Base-by-base conservation (phyloP, 1,140 invertebrate species). In the Sminthurides bifidus region DNA sequence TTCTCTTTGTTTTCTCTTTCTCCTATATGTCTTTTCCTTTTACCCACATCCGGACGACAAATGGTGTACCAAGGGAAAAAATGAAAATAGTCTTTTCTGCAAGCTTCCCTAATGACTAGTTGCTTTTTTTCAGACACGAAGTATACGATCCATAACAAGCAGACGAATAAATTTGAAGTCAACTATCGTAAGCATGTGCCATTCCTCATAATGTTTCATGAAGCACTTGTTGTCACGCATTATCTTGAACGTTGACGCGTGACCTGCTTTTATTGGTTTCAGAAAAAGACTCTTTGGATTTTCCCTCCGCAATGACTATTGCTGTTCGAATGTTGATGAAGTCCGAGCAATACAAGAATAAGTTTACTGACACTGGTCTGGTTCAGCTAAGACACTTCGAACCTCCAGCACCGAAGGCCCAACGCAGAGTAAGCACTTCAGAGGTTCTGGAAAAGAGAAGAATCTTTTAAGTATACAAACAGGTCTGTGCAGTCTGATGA, bases 61-160 rank as follows among this genome's bases (percentile, higher is more conserved):
- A 35, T 35, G 8, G n/a, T 35, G 33, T 35, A 35, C 33, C 8
- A 10, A 35, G 8, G n/a, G 14, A 10, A 8, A 8, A 44, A 44
- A 8, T 8, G 17, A 15, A 44, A 44, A 8, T 44, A 15, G 17
- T 19, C 6, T 49, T 12, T n/a, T n/a, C n/a, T n/a, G n/a, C n/a
- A n/a, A n/a, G n/a, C n/a, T n/a, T n/a, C n/a, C n/a, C n/a, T 12
- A 44, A 23, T 35, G 6, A 38, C 4, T 31, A 44, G 3, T 5
- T 50, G 10, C 41, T 14, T 24, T 23, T 50, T 54, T 48, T 1
- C 27, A 60, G 59, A 45, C 10, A 31, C 54, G 2, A 60, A 56
- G 50, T 60, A 60, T 38, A 52, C 54, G 19, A 50, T 45, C 4
- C 59, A 52, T n/a, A 56, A 60, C 26, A 60, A 60, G 38, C 15